phyloP scores from a whole-genome alignment of 2,888 invertebrate genomes.

The Dione vanillae region DNA sequence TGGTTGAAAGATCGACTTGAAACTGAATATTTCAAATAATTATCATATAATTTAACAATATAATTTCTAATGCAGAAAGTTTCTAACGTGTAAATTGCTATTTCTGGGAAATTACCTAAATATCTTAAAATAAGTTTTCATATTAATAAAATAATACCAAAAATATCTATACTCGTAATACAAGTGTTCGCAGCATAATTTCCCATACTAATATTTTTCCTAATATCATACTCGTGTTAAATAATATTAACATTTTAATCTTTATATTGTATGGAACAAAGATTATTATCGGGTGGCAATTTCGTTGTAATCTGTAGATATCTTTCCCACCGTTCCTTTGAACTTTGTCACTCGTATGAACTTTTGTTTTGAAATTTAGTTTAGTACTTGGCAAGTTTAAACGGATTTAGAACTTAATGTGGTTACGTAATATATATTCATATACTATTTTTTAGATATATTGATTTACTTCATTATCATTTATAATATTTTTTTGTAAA shows the following conservation, averaged over 20 bases:
- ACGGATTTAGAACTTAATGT: neutral
- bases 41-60: too few relatives aligned
- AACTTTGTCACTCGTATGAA: slow-evolving; percentile 29
- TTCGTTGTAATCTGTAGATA: slow-evolving; percentile 1
- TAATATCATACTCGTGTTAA: neutral
- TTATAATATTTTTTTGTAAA: too few relatives aligned
- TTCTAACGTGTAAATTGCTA: too few relatives aligned
- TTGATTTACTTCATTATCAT: too few relatives aligned
- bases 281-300: neutral
- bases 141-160: neutral
- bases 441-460: too few relatives aligned
- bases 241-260: neutral
- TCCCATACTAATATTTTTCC: slow-evolving; percentile 8
- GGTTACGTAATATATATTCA: neutral
- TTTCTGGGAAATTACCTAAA: too few relatives aligned
- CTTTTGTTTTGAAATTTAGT: slow-evolving; percentile 29
- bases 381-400: slow-evolving; percentile 10
- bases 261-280: neutral
- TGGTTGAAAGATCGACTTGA: neutral
- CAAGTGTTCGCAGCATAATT: neutral
- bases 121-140: too few relatives aligned
- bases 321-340: slow-evolving; percentile 18
- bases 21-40: too few relatives aligned
- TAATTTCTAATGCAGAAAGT: too few relatives aligned
- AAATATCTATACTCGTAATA: neutral